Evolutionary conservation across 2,888 invertebrate species (phyloP), one percentile per base, ranked within the genome.

Genomic region (Charanyca ferruginea): DNA sequence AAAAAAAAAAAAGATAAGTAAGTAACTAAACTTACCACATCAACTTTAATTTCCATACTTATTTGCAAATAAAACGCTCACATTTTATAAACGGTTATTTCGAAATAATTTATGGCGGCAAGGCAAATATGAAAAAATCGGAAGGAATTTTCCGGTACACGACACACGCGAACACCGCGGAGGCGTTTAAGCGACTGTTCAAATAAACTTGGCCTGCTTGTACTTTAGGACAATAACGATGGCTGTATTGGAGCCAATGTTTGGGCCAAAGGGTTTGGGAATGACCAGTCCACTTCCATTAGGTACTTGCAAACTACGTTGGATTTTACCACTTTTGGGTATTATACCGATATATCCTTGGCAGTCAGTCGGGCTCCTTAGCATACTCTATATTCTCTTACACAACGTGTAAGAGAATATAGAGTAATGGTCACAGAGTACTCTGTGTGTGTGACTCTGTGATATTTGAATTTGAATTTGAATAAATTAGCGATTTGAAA

Each of bases 1-100:
- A 28, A 1, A 28, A 23, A 44, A 20, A 32, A 41, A 7, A 48
- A 58, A 28, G 25, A 45, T n/a, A n/a, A n/a, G n/a, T n/a, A n/a
- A n/a, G n/a, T n/a, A 13, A 52, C 38, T 18, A 38, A 49, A 81
- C 94, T 92, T 72, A 95, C 94, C 90, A 95, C 94, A 66, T 95
- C 95, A 58, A 91, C 95, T 82, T 91, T 91, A 57, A 94, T 87
- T 88, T 95, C 93, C 93, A 95, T 92, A 83, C 83, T 85, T n/a
- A 20, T 16, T 18, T 71, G 70, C 63, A 58, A 62, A 63, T 16
- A 59, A 32, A 58, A 60, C 51, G 54, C 22, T 70, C 73, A 75
- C 69, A 72, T 71, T 67, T 79, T 63, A 73, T 68, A 65, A 58
- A 69, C 42, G 0, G 13, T 42, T 57, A 51, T 5, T 61, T 63